Evolutionary conservation across 1,140 invertebrate genomes (phyloP), one percentile per base, ranked within the genome.

Genomic region (Zeugodacus cucurbitae): DNA sequence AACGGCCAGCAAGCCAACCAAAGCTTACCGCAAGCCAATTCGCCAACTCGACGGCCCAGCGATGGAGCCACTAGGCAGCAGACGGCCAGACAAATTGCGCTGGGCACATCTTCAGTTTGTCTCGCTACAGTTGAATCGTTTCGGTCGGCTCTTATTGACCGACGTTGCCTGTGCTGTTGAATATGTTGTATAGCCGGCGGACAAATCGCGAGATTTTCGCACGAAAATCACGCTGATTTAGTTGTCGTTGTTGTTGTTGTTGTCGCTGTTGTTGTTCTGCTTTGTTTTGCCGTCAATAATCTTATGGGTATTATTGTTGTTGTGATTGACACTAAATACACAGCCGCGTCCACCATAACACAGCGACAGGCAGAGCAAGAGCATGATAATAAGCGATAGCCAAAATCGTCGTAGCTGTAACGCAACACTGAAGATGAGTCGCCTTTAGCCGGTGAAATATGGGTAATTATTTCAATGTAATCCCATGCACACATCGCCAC

Each of bases 171-270:
- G 10, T 70, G 44, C 37, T 88, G 85, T 88, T 88, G 78, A 48
- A 88, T 86, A 85, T 86, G 6, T n/a, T 37, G 34, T n/a, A 74
- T 74, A 74, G 67, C 88, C 88, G 44, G 22, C 32, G 67, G 88
- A 54, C 57, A 58, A 87, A 89, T 88, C 85, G 87, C 88, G 88
- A 88, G 92, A 93, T 92, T 93, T 93, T 93, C 92, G 93, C 92
- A 93, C 92, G 92, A 93, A 93, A 93, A 92, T 93, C 92, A 91
- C 92, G 90, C 93, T 91, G 91, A 91, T 91, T 90, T 90, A 90
- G 64, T 87, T 87, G 59, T 87, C 58, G 86, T 74, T 62, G n/a
- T 62, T 3, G 14, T 37, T 10, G 74, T 37, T 14, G 20, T 32
- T 10, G 14, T 29, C 26, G 26, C n/a, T 41, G 48, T 14, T 44